Evolutionary conservation across 92 coral and sea anemone species (phyloP).

Genomic region (Heliopora coerulea): DNA sequence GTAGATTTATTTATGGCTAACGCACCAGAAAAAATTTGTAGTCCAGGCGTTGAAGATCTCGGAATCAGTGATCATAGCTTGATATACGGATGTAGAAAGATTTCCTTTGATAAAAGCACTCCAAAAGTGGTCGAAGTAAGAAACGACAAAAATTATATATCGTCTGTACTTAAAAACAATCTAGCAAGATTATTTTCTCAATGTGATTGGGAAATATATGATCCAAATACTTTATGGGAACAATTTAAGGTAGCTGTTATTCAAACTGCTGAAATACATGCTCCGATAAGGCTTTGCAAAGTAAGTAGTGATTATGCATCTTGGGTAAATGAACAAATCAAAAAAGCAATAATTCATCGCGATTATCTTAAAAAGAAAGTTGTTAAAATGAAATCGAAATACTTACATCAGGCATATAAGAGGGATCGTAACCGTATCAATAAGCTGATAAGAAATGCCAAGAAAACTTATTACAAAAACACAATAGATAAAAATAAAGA

Average conservation of each 20-base stretch:
- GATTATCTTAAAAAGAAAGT: slow-evolving; percentile 25
- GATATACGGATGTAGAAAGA: background rate
- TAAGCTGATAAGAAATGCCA: slow-evolving; percentile 1
- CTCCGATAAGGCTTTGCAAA: background rate
- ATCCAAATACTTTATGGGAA: slow-evolving; percentile 1
- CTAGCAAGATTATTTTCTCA: background rate
- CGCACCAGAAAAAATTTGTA: background rate
- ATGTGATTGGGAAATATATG: background rate
- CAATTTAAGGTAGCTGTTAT: background rate
- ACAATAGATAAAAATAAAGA: slow-evolving; percentile 9
- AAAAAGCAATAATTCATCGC: slow-evolving; percentile 8
- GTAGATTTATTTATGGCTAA: background rate
- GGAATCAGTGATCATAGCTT: slow-evolving; percentile 14
- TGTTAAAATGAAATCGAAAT: background rate
- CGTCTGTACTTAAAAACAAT: background rate
- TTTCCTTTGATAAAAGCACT: background rate
- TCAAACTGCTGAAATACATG: background rate
- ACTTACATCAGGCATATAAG: background rate
- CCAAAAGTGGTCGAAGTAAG: background rate
- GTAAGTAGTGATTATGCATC: background rate
- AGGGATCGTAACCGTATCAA: slow-evolving; percentile 4
- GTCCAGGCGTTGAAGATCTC: background rate
- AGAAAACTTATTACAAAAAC: background rate
- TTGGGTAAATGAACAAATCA: background rate
- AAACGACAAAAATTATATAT: background rate